Base-by-base conservation (phyloP, 1,140 invertebrate species). In the Campoletis sonorensis region DNA sequence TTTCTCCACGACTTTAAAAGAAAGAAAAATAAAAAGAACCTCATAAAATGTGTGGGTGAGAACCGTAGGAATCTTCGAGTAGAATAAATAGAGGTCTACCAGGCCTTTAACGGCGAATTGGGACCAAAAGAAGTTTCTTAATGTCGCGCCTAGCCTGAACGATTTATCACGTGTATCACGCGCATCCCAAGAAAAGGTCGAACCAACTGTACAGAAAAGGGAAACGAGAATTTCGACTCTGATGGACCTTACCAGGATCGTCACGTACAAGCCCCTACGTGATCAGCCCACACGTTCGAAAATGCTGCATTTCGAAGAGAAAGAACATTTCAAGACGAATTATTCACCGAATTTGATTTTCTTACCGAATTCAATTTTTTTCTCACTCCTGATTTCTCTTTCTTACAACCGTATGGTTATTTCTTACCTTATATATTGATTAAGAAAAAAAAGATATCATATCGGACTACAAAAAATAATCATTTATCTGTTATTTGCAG, bases 161-260 rank as follows among this genome's bases (percentile, higher is more conserved):
- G 51, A 54, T 54, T 54, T 54, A 54, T 54, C 51, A 54, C 51
- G n/a, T 54, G 51, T 54, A 21, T 54, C 51, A 21, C 51, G 51
- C 51, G 51, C 51, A 21, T 54, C 51, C n/a, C 51, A 11, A 21
- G n/a, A 54, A 54, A 54, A 21, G 51, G 16, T 21, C 51, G n/a
- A 54, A 54, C 18, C 51, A 11, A 54, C 51, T 45, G 40, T 13
- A 45, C 51, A 4, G 16, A 1, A 45, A 45, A n/a, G 51, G 51
- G 4, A 21, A 54, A 21, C 51, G 51, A 54, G 51, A 18, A 54
- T 54, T 54, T 54, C 51, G 51, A 4, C 18, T 1, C 51, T 54
- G 51, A 54, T 54, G 51, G 51, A 54, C 51, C 51, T 54, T 54
- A 54, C 51, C 18, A 54, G 51, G n/a, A 54, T 54, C 51, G 51